A percentile compares a stretch with the other conserved stretches of the same genome.
Evolutionary conservation across 2,888 invertebrate species (phyloP).

Genomic region (Cordilura impudica): DNA sequence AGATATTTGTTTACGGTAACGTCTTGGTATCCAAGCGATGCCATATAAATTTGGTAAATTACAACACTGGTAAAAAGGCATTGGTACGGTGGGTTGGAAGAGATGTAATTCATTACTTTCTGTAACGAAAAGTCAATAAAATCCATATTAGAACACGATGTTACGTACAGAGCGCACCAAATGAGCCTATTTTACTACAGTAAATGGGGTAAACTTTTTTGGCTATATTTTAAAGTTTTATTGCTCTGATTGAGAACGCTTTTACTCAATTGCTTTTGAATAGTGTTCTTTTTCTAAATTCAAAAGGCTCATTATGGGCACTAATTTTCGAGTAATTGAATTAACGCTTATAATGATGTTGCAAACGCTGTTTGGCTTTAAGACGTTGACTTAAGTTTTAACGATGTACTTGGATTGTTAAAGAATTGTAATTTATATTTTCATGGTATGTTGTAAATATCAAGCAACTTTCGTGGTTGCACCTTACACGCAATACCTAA

Average conservation of each 20-base stretch:
- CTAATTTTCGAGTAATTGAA: constrained; percentile 66
- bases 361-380: constrained; percentile 73
- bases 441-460: constrained; percentile 64
- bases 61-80: constrained; percentile 79
- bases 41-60: constrained; percentile 78
- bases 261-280: constrained; percentile 39
- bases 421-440: constrained; percentile 28
- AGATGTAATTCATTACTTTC: constrained; percentile 81
- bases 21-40: constrained; percentile 81
- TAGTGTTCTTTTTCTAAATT: constrained; percentile 64
- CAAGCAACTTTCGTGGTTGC: constrained; percentile 64
- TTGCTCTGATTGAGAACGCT: not conserved
- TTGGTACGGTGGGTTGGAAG: constrained; percentile 81
- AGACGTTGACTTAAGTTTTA: constrained; percentile 70
- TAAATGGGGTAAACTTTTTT: constrained; percentile 66
- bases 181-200: constrained; percentile 74
- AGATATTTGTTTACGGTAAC: constrained; percentile 77
- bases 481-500: constrained; percentile 71
- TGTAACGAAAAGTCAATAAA: constrained; percentile 81
- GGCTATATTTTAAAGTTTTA: not conserved
- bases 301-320: constrained; percentile 70
- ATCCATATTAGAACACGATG: constrained; percentile 83
- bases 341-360: constrained; percentile 63
- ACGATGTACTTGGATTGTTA: constrained; percentile 63
- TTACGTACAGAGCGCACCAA: constrained; percentile 77